phyloP scores from a whole-genome alignment of 2,797 vertebrate genomes.

The Cyprinodon diabolis region DNA sequence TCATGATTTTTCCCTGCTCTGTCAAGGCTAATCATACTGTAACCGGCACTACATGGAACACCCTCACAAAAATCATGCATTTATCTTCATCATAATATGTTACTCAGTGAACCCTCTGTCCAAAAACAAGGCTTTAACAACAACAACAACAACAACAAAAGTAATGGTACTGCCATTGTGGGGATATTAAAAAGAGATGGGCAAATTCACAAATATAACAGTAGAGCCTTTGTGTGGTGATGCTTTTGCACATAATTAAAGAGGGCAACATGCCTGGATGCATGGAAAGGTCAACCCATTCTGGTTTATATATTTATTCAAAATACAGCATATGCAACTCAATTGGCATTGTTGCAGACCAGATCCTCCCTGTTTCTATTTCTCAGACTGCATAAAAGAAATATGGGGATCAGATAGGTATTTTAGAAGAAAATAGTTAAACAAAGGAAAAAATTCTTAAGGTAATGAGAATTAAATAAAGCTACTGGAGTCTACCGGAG shows the following conservation, averaged over 20 bases:
- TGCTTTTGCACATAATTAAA: neutral
- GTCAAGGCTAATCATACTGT: slow-evolving; percentile 22
- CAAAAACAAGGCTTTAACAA: neutral
- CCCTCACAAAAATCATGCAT: slow-evolving; percentile 2
- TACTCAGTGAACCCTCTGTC: neutral
- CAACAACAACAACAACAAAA: neutral
- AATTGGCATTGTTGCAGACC: neutral
- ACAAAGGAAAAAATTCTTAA: neutral
- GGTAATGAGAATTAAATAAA: no score
- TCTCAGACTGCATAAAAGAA: neutral
- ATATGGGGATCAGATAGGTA: neutral
- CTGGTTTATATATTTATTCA: neutral
- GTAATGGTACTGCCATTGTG: neutral
- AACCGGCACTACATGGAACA: slow-evolving; percentile 10
- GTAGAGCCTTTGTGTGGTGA: neutral
- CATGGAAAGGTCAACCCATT: neutral
- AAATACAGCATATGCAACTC: neutral
- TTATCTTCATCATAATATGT: slow-evolving; percentile 2
- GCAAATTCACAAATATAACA: neutral
- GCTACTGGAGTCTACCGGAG: no score
- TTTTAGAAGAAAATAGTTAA: no score
- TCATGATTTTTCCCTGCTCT: slow-evolving; percentile 17
- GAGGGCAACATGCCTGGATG: neutral
- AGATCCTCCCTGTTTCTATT: neutral
- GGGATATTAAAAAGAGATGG: neutral